Evolutionary conservation across 2,113 vertebrate genomes (phyloP).

Genomic region (Mirounga angustirostris): DNA sequence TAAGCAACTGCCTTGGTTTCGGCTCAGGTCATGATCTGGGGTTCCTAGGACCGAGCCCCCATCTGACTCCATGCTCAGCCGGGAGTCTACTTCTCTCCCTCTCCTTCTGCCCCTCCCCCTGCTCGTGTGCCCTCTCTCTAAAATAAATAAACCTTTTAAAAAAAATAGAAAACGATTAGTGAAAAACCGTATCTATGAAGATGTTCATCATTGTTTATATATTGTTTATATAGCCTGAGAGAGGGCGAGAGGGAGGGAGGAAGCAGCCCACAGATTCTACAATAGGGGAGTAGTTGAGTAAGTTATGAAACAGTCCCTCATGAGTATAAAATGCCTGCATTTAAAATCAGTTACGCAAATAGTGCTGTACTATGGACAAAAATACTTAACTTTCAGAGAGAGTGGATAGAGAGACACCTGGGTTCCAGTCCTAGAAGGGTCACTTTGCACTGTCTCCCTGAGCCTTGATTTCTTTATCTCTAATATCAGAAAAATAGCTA

Average conservation of each 20-base stretch:
- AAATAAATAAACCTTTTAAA: neutral
- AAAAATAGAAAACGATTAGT: neutral
- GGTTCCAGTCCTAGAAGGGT: neutral
- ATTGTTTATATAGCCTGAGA: neutral
- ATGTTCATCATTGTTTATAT: neutral
- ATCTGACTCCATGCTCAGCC: neutral
- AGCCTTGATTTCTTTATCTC: neutral
- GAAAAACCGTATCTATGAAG: neutral
- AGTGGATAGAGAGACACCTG: neutral
- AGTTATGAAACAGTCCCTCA: neutral
- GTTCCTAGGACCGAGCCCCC: neutral
- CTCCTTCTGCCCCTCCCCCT: neutral
- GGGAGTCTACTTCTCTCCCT: neutral
- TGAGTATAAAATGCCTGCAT: neutral
- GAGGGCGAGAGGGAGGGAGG: too few species aligned
- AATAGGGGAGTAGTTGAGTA: neutral
- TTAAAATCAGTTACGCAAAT: neutral
- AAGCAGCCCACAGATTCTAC: neutral
- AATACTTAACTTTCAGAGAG: neutral
- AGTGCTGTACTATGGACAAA: neutral
- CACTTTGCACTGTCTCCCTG: neutral
- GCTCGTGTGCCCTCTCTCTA: neutral
- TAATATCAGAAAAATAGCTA: conserved; percentile 25
- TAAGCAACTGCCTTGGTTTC: neutral
- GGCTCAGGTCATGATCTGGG: neutral